Evolutionary conservation across 2,888 invertebrate species (phyloP), one percentile per base, ranked within the genome.

Genomic region (Drosophila lutescens): DNA sequence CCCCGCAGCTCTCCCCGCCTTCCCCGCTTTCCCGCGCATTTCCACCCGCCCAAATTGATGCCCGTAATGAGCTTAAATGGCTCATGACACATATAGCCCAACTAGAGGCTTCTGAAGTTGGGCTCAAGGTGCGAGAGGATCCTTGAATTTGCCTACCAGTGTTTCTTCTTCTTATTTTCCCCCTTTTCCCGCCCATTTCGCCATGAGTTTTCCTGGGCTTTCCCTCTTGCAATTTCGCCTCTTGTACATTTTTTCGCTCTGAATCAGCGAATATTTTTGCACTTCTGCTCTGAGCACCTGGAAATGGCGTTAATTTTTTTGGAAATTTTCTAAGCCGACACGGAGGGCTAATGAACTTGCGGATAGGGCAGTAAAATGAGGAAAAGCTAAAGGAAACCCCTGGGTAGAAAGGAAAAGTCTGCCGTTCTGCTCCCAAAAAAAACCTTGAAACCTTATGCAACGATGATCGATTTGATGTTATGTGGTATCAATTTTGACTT

Each of bases 21-120:
- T 87, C 80, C 26, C 26, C 15, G 49, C 50, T 12, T 6, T 23
- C 13, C 30, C 12, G 12, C 32, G 9, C 26, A 6, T 53, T 26
- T 38, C 38, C 53, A 17, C 15, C 36, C 58, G 26, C 43, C 88
- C 86, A 90, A 89, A 89, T 89, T 90, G 89, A 90, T 89, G 88
- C 85, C 85, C 80, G 81, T 89, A 90, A 89, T 89, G 88, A 89
- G 89, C 90, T 89, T 89, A 89, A 89, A 90, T 89, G 90, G 90
- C 90, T 90, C 89, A 89, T 88, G 90, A 89, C 88, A 90, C 89
- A 90, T 89, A 88, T 87, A 71, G 34, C 62, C 55, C 60, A 46
- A 50, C 61, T 38, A 32, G 53, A 26, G 46, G 40, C 46, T 40
- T 23, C 38, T 38, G 23, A 46, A 40, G 65, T 46, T 15, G 26